phyloP scores from a whole-genome alignment of 1,140 invertebrate genomes.

The Pseudomyrmex pallidus region DNA sequence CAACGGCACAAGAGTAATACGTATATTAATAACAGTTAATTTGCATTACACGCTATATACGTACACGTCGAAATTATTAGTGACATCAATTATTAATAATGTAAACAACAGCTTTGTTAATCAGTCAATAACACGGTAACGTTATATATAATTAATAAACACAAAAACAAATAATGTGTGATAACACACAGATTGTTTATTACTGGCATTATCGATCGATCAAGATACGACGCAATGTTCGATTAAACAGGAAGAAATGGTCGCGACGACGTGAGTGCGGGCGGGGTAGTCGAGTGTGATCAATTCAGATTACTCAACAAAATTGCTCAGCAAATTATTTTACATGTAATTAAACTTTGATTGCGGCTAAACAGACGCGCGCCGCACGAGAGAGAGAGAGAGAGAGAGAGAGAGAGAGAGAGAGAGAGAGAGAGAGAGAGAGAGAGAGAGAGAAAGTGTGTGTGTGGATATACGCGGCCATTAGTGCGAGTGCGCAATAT shows the following conservation, averaged over 20 bases:
- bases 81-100: not conserved
- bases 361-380: slow-evolving; percentile 1
- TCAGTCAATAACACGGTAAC: not conserved
- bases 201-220: not conserved
- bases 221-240: not conserved
- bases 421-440: too few relatives aligned
- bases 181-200: not conserved
- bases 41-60: not conserved
- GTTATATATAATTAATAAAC: not conserved
- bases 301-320: not conserved
- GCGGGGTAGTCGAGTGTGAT: too few relatives aligned
- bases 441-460: too few relatives aligned
- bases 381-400: not conserved
- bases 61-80: not conserved
- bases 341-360: slow-evolving; percentile 53
- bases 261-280: not conserved
- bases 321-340: slow-evolving; percentile 38
- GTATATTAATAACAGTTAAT: not conserved
- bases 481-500: slow-evolving; percentile 40
- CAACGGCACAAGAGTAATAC: not conserved
- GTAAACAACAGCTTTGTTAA: not conserved
- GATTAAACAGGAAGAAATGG: not conserved
- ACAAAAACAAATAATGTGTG: not conserved
- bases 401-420: too few relatives aligned
- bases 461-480: not conserved